Evolutionary conservation across 1,140 invertebrate genomes (phyloP).

Genomic region (Lycorma delicatula): DNA sequence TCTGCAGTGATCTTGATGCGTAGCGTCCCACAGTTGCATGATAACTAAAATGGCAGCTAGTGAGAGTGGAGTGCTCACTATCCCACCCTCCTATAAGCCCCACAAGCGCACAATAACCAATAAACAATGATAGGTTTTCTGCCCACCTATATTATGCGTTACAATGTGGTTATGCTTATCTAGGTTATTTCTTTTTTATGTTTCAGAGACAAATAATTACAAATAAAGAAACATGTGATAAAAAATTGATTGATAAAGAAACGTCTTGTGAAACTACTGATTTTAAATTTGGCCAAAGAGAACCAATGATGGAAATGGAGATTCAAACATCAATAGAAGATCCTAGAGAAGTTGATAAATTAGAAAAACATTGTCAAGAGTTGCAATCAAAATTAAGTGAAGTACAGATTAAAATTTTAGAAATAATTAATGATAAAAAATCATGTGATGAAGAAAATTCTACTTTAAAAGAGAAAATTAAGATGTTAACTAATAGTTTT

Average conservation of each 20-base stretch:
- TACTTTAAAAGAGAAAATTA: constrained; percentile 25
- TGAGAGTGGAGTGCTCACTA: no score
- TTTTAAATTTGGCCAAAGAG: background rate
- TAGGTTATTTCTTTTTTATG: no score
- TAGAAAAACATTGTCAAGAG: constrained; percentile 27
- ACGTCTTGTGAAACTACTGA: background rate
- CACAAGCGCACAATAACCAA: no score
- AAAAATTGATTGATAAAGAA: constrained; percentile 1
- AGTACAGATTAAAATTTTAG: constrained; percentile 31
- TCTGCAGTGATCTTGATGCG: no score
- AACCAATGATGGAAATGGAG: constrained; percentile 6
- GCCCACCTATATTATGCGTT: no score
- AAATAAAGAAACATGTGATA: no score
- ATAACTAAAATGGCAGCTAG: no score
- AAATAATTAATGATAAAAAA: constrained; percentile 33
- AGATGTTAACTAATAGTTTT: constrained; percentile 15
- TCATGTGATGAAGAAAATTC: constrained; percentile 31
- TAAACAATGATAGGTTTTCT: no score
- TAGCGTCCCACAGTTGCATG: no score
- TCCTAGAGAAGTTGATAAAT: constrained; percentile 14
- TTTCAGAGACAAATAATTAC: no score
- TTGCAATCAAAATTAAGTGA: constrained; percentile 26
- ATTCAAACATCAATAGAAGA: constrained; percentile 18
- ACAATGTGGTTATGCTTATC: no score
- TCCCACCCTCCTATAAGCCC: no score